These are phyloP conservation scores for Apis laboriosa DNA, from an alignment of 1,140 invertebrate genomes.

Conservation along the genomic window DNA sequence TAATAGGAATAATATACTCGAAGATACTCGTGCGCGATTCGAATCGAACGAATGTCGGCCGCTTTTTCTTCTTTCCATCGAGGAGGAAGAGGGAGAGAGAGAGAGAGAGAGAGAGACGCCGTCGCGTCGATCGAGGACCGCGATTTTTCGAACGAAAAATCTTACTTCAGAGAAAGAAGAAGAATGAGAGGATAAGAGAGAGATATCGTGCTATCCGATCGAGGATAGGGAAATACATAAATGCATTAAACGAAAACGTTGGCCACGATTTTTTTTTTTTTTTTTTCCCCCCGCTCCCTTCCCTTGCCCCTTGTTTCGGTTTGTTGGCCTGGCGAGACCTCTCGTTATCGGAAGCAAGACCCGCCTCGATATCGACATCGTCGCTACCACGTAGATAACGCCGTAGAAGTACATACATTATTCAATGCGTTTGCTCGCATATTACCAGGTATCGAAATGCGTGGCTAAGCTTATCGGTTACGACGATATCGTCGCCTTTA, in stretches of 20 bases:
- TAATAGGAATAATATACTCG: too few relatives aligned
- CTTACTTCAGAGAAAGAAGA: background rate
- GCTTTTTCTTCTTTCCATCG: too few relatives aligned
- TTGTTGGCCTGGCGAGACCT: background rate
- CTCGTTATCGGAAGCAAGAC: conserved; percentile 41
- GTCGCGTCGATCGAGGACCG: background rate
- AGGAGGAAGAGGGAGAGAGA: too few relatives aligned
- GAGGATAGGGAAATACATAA: conserved; percentile 69
- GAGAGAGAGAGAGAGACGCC: background rate
- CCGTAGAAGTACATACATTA: conserved; percentile 73
- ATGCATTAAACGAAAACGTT: conserved; percentile 69
- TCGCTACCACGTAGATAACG: conserved; percentile 66
- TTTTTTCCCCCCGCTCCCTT: conserved; percentile 23
- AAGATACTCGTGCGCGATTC: too few relatives aligned
- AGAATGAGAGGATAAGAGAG: conserved; percentile 1
- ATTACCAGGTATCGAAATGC: conserved; percentile 62
- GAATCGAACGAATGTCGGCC: too few relatives aligned
- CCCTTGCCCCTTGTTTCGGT: conserved; percentile 1
- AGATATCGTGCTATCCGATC: conserved; percentile 48
- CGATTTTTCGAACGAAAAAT: background rate
- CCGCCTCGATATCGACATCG: conserved; percentile 53
- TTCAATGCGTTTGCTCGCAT: conserved; percentile 72
- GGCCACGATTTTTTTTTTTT: background rate
- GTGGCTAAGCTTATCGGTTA: conserved; percentile 63
- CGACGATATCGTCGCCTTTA: conserved; percentile 70